A percentile compares a stretch with the other conserved stretches of the same genome.
These are phyloP conservation scores for Sebastes glaucus DNA, from an alignment of 2,797 vertebrate genomes.

Conservation along the genomic window DNA sequence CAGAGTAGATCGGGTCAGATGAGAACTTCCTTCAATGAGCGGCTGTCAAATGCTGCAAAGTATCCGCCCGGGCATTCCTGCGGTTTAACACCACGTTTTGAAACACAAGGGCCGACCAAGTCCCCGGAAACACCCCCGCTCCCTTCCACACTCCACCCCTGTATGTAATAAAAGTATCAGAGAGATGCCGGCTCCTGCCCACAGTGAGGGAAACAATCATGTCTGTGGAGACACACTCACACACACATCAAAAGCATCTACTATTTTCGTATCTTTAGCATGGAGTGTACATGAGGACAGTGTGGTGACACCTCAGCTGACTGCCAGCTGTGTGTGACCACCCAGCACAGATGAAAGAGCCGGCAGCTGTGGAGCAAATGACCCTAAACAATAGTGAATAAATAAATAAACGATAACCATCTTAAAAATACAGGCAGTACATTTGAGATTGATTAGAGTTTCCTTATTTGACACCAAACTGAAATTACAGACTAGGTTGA, in stretches of 20 bases:
- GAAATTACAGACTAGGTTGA: not conserved
- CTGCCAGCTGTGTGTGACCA: conserved; percentile 36
- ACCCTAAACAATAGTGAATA: conserved; percentile 9
- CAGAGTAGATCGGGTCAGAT: not conserved
- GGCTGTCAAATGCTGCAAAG: conserved; percentile 33
- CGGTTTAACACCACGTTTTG: conserved; percentile 74
- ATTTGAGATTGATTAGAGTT: not conserved
- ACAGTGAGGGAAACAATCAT: not conserved
- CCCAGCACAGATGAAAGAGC: conserved; percentile 22
- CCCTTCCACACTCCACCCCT: conserved; percentile 13
- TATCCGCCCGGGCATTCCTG: conserved; percentile 73
- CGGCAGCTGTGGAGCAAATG: conserved; percentile 19
- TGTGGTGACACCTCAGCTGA: conserved; percentile 41
- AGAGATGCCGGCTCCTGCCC: conserved; percentile 6
- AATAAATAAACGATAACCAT: not conserved
- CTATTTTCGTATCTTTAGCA: not conserved
- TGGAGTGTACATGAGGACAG: conserved; percentile 25
- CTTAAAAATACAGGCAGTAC: not conserved
- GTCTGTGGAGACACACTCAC: not conserved
- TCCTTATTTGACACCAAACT: not conserved
- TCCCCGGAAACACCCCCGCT: conserved; percentile 13
- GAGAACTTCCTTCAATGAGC: conserved; percentile 42
- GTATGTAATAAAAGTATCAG: conserved; percentile 60
- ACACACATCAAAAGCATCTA: not conserved
- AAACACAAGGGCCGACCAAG: conserved; percentile 40